These are phyloP conservation scores for Nettapus auritus DNA, from an alignment of 2,113 vertebrate species.

Conservation along the genomic window DNA sequence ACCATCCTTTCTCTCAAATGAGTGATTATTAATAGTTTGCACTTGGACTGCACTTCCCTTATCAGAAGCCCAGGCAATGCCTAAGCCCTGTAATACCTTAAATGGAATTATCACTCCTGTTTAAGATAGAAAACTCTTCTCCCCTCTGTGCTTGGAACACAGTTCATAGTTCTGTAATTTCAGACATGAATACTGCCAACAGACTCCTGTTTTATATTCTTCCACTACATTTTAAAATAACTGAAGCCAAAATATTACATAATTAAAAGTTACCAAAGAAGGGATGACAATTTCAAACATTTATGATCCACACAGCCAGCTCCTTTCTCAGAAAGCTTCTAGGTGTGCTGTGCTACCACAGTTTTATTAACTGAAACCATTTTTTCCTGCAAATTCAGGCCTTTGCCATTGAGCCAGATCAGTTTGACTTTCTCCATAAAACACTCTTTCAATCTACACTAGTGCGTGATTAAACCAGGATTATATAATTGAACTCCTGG, in stretches of 20 bases:
- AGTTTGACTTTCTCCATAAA: background rate
- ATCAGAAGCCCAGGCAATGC: background rate
- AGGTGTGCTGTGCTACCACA: background rate
- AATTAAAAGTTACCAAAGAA: background rate
- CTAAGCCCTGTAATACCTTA: background rate
- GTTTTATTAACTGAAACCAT: background rate
- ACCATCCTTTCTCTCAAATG: background rate
- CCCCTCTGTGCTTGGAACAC: background rate
- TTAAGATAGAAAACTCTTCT: background rate
- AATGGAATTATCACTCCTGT: background rate
- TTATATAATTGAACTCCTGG: slow-evolving; percentile 20
- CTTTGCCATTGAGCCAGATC: background rate
- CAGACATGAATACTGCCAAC: background rate
- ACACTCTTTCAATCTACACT: slow-evolving; percentile 9
- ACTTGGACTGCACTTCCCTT: background rate
- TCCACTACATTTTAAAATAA: background rate
- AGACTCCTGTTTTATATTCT: background rate
- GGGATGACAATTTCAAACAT: background rate
- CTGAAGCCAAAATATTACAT: background rate
- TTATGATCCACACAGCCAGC: background rate
- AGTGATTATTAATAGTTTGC: background rate
- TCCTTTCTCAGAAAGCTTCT: background rate
- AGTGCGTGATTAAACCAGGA: background rate
- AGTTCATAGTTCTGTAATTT: background rate
- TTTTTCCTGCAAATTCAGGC: background rate